phyloP scores from a whole-genome alignment of 2,888 invertebrate genomes.

The Deilephila porcellus region DNA sequence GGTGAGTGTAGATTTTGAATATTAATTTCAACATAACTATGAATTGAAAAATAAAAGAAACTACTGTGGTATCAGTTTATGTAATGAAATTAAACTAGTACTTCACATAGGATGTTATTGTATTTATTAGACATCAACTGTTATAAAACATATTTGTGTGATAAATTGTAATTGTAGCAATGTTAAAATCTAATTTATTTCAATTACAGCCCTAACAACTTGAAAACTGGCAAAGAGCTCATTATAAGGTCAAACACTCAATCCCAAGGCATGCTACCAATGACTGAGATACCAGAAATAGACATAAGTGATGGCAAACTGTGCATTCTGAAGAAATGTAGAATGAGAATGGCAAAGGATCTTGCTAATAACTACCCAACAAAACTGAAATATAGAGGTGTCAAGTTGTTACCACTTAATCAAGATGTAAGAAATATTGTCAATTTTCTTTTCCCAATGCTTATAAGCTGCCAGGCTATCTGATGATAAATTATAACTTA shows the following conservation, averaged over 20 bases:
- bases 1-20: constrained; percentile 52
- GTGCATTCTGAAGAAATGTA: constrained; percentile 55
- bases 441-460: too few relatives aligned
- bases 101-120: too few relatives aligned
- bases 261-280: constrained; percentile 39
- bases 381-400: constrained; percentile 68
- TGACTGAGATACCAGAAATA: constrained; percentile 1
- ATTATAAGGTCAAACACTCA: constrained; percentile 55
- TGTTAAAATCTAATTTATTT: neutral
- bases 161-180: too few relatives aligned
- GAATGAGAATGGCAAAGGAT: constrained; percentile 52
- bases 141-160: too few relatives aligned
- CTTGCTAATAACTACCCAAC: constrained; percentile 49
- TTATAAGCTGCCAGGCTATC: too few relatives aligned
- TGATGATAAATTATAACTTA: too few relatives aligned
- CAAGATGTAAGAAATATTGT: constrained; percentile 44
- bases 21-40: too few relatives aligned
- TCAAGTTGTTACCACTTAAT: constrained; percentile 44
- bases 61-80: too few relatives aligned
- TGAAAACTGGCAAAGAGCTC: constrained; percentile 63
- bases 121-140: too few relatives aligned
- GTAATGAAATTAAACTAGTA: too few relatives aligned
- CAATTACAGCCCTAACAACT: constrained; percentile 60
- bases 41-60: too few relatives aligned
- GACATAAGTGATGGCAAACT: constrained; percentile 44